Base-by-base conservation (phyloP, 2,113 vertebrate species). In the Crotalus helleri region DNA sequence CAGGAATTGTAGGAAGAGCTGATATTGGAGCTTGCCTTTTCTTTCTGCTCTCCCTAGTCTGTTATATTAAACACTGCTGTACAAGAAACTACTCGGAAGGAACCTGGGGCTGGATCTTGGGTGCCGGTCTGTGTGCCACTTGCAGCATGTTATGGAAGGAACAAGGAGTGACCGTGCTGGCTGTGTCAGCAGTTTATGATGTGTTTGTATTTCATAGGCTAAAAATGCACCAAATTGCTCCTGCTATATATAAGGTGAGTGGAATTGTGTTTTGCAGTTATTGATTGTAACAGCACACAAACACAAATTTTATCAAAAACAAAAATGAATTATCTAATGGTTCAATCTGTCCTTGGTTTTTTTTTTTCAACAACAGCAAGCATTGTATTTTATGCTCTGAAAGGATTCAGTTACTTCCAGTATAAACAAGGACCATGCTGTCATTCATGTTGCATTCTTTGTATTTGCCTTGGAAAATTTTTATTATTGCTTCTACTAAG, bases 81-180 rank as follows among this genome's bases (percentile, higher is more conserved):
- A 97, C 97, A 53, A 97, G 98, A 96, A 94, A 96, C 90, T 96
- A 91, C 89, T 97, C 96, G 0, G 92, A 93, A 0, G 96, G 96
- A 55, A 96, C 98, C 10, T 97, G 97, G 97, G 98, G 98, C 94
- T 99, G 99, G 97, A 97, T 99, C 93, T 95, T 98, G 88, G 98
- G 97, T 92, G 97, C 99, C 0, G 98, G 99, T 90, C 96, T 97
- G 29, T 99, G 98, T 2, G 99, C 99, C 0, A 98, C 98, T 0
- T 99, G 98, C 98, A 99, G 99, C 97, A 99, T 99, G 99, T 96
- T 99, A 81, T 99, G 99, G 99, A 99, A 99, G 96, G 99, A 99
- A 95, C 99, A 99, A 93, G 99, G 99, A 81, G 98, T 99, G 94
- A 99, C 99, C 1, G 99, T 99, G 85, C 97, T 99, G 69, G 99